These are phyloP conservation scores for Drosophila longiperda DNA, from an alignment of 2,888 invertebrate species.

Conservation along the genomic window DNA sequence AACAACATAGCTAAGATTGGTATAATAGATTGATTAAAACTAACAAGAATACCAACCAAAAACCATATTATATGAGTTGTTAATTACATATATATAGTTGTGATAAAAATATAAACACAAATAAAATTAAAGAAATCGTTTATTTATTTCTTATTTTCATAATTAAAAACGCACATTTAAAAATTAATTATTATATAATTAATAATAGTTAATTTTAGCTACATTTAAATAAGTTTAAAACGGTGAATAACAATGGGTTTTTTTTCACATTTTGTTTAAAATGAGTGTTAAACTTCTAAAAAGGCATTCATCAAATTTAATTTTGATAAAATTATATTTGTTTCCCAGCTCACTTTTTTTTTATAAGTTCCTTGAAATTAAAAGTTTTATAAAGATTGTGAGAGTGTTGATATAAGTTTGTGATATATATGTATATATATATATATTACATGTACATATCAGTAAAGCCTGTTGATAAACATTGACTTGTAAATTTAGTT, in stretches of 20 bases:
- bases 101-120: background rate
- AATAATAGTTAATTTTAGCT: background rate
- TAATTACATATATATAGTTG: background rate
- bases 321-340: background rate
- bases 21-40: background rate
- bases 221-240: background rate
- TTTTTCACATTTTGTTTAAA: background rate
- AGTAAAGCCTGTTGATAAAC: background rate
- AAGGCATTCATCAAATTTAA: background rate
- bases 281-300: background rate
- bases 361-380: background rate
- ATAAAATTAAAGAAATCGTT: background rate
- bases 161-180: background rate
- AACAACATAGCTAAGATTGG: background rate
- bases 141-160: background rate
- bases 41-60: background rate
- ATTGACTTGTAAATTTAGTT: conserved; percentile 8
- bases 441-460: background rate
- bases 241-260: background rate
- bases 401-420: too few species aligned
- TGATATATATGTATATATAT: background rate
- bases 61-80: background rate
- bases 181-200: background rate
- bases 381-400: background rate
- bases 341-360: too few species aligned